Evolutionary conservation across 2,888 invertebrate species (phyloP), one percentile per base, ranked within the genome.

Genomic region (Chironomus riparius): DNA sequence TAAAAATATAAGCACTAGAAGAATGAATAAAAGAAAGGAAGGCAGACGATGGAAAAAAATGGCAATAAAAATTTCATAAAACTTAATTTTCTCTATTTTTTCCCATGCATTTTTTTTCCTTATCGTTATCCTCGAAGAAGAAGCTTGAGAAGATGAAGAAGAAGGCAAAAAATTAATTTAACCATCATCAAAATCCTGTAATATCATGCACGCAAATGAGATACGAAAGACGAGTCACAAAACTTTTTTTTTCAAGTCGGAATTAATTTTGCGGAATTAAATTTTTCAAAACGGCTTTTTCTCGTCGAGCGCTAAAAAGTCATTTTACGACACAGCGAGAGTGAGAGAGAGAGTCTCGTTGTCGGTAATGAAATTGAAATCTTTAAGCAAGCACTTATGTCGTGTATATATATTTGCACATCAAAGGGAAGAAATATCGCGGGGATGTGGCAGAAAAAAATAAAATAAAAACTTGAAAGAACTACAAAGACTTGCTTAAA

Each of bases 251-350:
- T 38, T 38, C 38, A 38, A 56, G 56, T 56, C 56, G 7, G 56
- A 56, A 56, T 56, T 56, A 56, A 56, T 56, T 69, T 69, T 18
- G 38, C 13, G n/a, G 69, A 38, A 69, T 69, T 69, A 70, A 70
- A 48, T 47, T 68, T 68, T 15, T 10, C 7, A 56, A 56, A 56
- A 18, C 18, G 56, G 56, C 15, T 18, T 18, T 56, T 56, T 56
- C 18, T 15, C 13, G 56, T 18, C 15, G n/a, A 18, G n/a, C n/a
- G 4, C 56, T 15, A 6, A 7, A 56, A 56, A 56, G 56, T 56
- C n/a, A 56, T 56, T 56, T 56, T 56, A 56, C 18, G 56, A 56
- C n/a, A 38, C 38, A 38, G 38, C 38, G 7, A 38, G 38, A 10
- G 10, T 2, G n/a, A 56, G 18, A 5, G n/a, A n/a, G n/a, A n/a